These are phyloP conservation scores for Copidosoma aretas DNA, from an alignment of 2,888 invertebrate genomes.

Conservation along the genomic window DNA sequence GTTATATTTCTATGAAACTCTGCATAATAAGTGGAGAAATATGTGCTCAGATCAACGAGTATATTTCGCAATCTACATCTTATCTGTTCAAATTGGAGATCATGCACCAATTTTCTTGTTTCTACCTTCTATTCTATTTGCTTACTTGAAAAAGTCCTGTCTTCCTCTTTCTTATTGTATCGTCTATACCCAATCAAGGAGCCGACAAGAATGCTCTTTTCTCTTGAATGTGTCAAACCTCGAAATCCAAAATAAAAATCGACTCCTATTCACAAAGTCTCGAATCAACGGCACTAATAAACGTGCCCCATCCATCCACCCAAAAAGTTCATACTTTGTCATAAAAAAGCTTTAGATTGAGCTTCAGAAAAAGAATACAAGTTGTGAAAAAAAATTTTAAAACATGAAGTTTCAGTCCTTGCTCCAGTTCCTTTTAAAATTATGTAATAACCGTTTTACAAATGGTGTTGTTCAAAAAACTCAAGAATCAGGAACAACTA, in stretches of 20 bases:
- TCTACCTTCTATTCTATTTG: background rate
- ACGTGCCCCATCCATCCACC: constrained; percentile 12
- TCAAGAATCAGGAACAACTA: constrained; percentile 7
- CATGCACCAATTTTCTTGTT: background rate
- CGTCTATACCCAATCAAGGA: constrained; percentile 3
- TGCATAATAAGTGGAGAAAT: no score
- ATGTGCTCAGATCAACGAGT: constrained; percentile 5
- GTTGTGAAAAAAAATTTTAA: background rate
- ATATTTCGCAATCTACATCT: background rate
- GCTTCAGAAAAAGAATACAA: constrained; percentile 5
- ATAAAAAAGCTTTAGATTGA: constrained; percentile 5
- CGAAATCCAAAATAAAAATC: background rate
- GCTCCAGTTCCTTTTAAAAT: constrained; percentile 7
- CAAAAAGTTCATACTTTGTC: background rate
- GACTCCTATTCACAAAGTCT: background rate
- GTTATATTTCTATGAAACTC: background rate
- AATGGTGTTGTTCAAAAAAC: background rate
- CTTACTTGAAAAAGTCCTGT: constrained; percentile 10
- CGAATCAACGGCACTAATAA: constrained; percentile 28
- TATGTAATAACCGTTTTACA: background rate
- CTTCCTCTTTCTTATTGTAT: constrained; percentile 11
- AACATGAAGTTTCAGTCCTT: constrained; percentile 3
- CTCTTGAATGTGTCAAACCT: background rate
- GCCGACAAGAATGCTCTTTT: constrained; percentile 16
- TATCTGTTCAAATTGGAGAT: background rate